Base-by-base conservation (phyloP, 2,888 invertebrate species). In the Macropis europaea region DNA sequence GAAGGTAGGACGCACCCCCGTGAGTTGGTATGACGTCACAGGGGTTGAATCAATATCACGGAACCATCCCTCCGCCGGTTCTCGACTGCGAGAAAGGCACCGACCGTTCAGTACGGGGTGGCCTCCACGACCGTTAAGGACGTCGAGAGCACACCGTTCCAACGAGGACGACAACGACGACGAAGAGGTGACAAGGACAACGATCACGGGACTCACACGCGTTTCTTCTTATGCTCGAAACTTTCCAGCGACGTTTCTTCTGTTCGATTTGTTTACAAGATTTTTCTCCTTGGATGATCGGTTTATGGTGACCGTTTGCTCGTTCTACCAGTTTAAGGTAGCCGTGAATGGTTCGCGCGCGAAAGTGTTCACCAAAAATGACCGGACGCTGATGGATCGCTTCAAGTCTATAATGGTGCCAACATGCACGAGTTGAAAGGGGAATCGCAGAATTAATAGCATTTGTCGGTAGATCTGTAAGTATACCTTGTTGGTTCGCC, bases 41-140 rank as follows among this genome's bases (percentile, higher is more conserved):
- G 76, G 76, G 79, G 73, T 74, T 73, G 85, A 88, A 88, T 88
- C 88, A 87, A 88, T 88, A 88, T 84, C 82, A 67, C 73, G 79
- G 67, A 83, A 48, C 83, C 81, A 73, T 82, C 83, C 83, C 79
- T 82, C 81, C 66, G 81, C 61, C 84, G 82, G 81, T 84, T 79
- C 84, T 80, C 75, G 81, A 73, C 78, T 57, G 69, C 78, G 77
- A 67, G 77, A 74, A 75, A 80, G 82, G 81, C 73, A 77, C 77
- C 77, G 70, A 63, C 62, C 36, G 82, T 82, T 88, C 87, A 88
- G 88, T 89, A 87, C 89, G 86, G 88, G 87, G 86, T 86, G 85
- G 88, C 86, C 87, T 84, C 87, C 85, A 85, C 86, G 83, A 88
- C 87, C 84, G 88, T 84, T 83, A 83, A 84, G 82, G 81, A 87